Evolutionary conservation across 1,140 invertebrate species (phyloP), one percentile per base, ranked within the genome.

Genomic region (Coelopa frigida): DNA sequence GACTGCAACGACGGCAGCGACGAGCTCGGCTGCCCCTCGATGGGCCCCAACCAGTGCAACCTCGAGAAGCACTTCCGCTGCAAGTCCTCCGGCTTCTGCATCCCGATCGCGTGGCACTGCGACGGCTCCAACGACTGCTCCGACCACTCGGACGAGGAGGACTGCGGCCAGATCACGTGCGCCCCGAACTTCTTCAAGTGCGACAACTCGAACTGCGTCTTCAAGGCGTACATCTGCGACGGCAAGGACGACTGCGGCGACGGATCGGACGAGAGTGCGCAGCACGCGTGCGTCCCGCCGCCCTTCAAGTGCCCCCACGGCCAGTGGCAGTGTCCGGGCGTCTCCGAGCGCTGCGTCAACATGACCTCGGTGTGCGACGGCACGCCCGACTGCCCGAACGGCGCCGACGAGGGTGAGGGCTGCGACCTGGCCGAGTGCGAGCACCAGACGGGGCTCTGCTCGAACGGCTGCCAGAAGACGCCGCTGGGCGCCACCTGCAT

Each of bases 171-270:
- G 57, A 78, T 81, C 29, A 76, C 79, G 23, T 89, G 83, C 61
- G 81, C 82, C 15, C 72, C 74, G 18, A 86, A 85, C 32, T 89
- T 86, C 71, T 90, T 84, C 71, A 88, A 85, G 57, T 92, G 88
- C 66, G 81, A 85, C 48, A 96, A 94, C 68, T 82, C 80, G 0
- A 82, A 86, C 17, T 99, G 95, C 65, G 82, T 99, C 1, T 92
- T 91, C 70, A 89, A 89, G 60, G 83, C 90, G 0, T 93, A 94
- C 71, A 86, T 98, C 21, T 99, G 96, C 71, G 94, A 99, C 67
- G 91, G 91, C 1, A 84, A 85, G 54, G 86, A 97, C 66, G 94
- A 98, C 68, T 99, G 96, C 68, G 89, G 88, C 0, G 95, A 98
- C 70, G 81, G 82, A 38, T 90, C 87, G 0, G 95, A 99, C 70